Conservation (phyloP, 2,888 invertebrate species). For the Taphrorychus bicolor region DNA sequence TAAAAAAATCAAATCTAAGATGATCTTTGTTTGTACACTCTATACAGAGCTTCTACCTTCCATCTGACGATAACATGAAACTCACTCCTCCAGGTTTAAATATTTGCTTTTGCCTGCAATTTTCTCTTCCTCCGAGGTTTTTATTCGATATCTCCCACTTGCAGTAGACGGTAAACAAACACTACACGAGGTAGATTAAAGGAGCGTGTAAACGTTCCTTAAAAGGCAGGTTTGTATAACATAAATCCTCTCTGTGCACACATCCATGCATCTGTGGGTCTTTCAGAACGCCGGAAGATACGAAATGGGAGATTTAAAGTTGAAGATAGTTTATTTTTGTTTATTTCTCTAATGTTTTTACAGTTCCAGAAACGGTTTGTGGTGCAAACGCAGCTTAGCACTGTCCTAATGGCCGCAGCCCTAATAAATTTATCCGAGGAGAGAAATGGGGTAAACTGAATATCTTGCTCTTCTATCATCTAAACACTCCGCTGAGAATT, state of each 20-base stretch:
- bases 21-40: no score
- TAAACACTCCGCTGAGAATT: neutral
- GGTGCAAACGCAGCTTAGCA: no score
- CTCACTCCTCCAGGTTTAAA: neutral
- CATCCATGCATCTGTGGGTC: neutral
- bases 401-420: neutral
- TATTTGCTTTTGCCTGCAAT: neutral
- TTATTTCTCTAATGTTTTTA: neutral
- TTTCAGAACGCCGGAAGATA: neutral
- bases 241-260: neutral
- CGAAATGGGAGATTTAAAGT: neutral
- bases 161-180: conserved; percentile 7
- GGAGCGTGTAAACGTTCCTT: neutral
- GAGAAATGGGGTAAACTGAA: neutral
- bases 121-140: neutral
- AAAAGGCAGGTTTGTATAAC: neutral
- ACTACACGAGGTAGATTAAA: neutral
- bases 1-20: no score
- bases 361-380: neutral
- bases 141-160: conserved; percentile 13
- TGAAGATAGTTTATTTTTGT: neutral
- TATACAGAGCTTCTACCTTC: no score
- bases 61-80: neutral
- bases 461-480: neutral
- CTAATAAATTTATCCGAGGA: neutral